Evolutionary conservation across 2,113 vertebrate genomes (phyloP).

Genomic region (Rhagologus leucostigma): DNA sequence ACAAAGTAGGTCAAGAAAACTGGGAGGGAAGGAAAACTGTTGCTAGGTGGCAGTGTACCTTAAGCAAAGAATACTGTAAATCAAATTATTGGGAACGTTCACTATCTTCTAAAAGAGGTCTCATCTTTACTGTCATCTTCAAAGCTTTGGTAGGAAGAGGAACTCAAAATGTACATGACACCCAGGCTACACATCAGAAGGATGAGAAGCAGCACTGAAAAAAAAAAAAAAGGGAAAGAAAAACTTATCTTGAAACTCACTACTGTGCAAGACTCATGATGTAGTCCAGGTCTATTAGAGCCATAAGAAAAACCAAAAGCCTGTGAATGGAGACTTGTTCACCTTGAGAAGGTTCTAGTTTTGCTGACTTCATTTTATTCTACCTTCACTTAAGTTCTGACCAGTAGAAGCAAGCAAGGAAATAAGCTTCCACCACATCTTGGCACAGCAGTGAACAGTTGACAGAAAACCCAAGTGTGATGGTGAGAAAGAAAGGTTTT

Average conservation of each 20-base stretch:
- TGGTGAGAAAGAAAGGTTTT: constrained; percentile 8
- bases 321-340: background rate
- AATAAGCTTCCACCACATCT: background rate
- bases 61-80: constrained; percentile 55
- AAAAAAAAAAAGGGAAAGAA: background rate
- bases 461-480: constrained; percentile 3
- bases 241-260: background rate
- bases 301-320: background rate
- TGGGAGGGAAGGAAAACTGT: constrained; percentile 44
- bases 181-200: background rate
- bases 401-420: background rate
- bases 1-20: constrained; percentile 46
- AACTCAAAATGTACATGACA: background rate
- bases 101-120: background rate
- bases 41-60: constrained; percentile 70
- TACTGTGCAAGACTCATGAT: background rate
- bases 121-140: background rate
- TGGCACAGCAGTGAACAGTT: background rate
- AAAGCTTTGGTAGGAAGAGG: background rate
- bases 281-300: background rate
- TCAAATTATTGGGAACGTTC: background rate
- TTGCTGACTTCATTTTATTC: background rate
- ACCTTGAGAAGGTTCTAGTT: background rate
- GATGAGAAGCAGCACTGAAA: background rate
- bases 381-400: background rate